These are phyloP conservation scores for Acromyrmex heyeri DNA, from an alignment of 1,140 invertebrate species.

Conservation along the genomic window DNA sequence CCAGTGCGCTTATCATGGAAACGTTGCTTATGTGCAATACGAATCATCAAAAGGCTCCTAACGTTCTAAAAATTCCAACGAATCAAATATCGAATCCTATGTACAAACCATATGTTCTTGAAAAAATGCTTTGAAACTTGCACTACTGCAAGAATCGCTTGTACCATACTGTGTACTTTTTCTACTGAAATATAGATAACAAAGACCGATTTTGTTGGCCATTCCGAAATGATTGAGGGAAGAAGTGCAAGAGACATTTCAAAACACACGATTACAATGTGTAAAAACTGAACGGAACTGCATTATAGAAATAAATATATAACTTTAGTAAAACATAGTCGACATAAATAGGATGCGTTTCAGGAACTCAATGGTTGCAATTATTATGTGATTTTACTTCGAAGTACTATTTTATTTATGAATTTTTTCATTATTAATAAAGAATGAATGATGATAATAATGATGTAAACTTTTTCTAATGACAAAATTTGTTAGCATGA, in stretches of 20 bases:
- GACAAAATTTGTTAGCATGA: neutral
- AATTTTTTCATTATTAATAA: neutral
- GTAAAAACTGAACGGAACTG: conserved; percentile 62
- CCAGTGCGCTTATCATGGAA: conserved; percentile 34
- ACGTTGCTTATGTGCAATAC: conserved; percentile 46
- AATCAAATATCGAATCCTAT: conserved; percentile 52
- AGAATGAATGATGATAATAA: neutral
- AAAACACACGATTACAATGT: conserved; percentile 80
- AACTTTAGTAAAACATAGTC: conserved; percentile 61
- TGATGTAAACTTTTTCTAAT: neutral
- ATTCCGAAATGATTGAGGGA: conserved; percentile 69
- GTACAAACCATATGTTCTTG: conserved; percentile 46
- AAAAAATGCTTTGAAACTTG: conserved; percentile 58
- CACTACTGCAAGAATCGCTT: conserved; percentile 66
- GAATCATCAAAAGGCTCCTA: conserved; percentile 38
- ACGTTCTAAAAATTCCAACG: conserved; percentile 60
- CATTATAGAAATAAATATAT: conserved; percentile 67
- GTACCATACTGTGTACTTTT: conserved; percentile 68
- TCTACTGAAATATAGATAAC: conserved; percentile 52
- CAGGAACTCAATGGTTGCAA: conserved; percentile 22
- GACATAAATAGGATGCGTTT: conserved; percentile 57
- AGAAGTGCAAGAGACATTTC: conserved; percentile 76
- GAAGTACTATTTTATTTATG: neutral
- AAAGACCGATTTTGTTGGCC: conserved; percentile 40
- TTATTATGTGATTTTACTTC: conserved; percentile 19